Conservation (phyloP, 2,888 invertebrate species). For the Clivina fossor region DNA sequence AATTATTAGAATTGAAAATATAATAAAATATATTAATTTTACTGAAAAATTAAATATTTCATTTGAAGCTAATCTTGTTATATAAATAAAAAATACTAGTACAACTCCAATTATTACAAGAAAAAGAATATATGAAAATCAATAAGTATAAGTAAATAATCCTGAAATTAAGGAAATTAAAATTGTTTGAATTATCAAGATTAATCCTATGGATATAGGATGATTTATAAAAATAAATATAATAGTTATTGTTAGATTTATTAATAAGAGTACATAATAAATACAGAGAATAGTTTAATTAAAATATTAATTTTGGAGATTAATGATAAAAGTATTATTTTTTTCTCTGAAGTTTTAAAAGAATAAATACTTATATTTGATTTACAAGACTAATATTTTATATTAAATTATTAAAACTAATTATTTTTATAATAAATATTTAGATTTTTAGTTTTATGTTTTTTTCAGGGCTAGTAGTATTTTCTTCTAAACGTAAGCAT, state of each 20-base stretch:
- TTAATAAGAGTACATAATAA: conserved; percentile 44
- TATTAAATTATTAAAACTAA: conserved; percentile 64
- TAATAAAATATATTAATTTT: conserved; percentile 45
- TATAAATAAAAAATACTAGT: conserved; percentile 66
- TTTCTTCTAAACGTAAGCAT: conserved; percentile 61
- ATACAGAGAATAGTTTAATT: conserved; percentile 64
- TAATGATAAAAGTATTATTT: conserved; percentile 58
- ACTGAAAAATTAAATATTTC: conserved; percentile 57
- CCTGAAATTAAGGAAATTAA: conserved; percentile 55
- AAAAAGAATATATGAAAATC: conserved; percentile 65
- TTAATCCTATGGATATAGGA: conserved; percentile 59
- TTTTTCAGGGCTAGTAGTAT: conserved; percentile 57
- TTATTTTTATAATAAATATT: conserved; percentile 53
- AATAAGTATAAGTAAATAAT: conserved; percentile 56
- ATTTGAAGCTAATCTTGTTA: conserved; percentile 64
- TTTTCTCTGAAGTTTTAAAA: conserved; percentile 65
- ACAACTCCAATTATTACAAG: conserved; percentile 65
- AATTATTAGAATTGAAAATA: conserved; percentile 42
- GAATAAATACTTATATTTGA: conserved; percentile 57
- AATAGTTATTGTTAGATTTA: conserved; percentile 50
- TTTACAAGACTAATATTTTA: conserved; percentile 71
- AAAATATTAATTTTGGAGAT: conserved; percentile 73
- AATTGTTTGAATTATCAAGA: conserved; percentile 58
- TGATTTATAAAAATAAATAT: conserved; percentile 54
- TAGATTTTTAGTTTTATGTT: conserved; percentile 55